Base-by-base conservation (phyloP, 2,797 vertebrate species). In the Coranthus polyacanthus region DNA sequence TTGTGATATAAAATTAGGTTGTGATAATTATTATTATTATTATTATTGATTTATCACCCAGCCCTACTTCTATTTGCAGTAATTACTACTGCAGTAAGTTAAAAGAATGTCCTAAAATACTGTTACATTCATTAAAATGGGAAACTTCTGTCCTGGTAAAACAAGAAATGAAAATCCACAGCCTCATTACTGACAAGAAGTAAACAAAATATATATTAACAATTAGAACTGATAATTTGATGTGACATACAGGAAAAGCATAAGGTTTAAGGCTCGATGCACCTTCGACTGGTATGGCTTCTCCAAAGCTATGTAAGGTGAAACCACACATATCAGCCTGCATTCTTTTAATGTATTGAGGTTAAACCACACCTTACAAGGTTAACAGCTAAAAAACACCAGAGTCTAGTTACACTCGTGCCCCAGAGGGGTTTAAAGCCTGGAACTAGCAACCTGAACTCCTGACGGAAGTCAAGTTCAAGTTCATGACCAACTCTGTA, bases 321-420 rank as follows among this genome's bases (percentile, higher is more conserved):
- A 87, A 66, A 56, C 75, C 42, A 41, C 65, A 38, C 68, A 65
- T n/a, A n/a, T 67, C 64, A 64, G 46, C 69, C 75, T 72, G 70
- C 66, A 84, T 84, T 72, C 79, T 72, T 74, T 41, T 61, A 68
- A 71, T 34, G 61, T 78, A 85, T 75, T 41, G 71, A 79, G 85
- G 81, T 83, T 82, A 77, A 72, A 86, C 78, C 82, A 86, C 84
- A 79, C 85, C 83, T 82, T 54, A 22, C 68, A 38, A 72, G 68
- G 83, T 88, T 75, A 87, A 90, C 66, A 69, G 56, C 70, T 80
- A 43, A 43, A 75, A 80, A 75, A 69, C 75, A 81, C 34, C 45
- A 60, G 77, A 63, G 78, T 90, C 78, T 70, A 3, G 57, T 85
- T 85, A 86, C 84, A 83, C 66, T 41, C 46, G 16, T 70, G 70